A percentile compares a stretch with the other conserved stretches of the same genome.
These are phyloP conservation scores for Heliconius congener DNA, from an alignment of 1,140 invertebrate genomes.

Conservation along the genomic window DNA sequence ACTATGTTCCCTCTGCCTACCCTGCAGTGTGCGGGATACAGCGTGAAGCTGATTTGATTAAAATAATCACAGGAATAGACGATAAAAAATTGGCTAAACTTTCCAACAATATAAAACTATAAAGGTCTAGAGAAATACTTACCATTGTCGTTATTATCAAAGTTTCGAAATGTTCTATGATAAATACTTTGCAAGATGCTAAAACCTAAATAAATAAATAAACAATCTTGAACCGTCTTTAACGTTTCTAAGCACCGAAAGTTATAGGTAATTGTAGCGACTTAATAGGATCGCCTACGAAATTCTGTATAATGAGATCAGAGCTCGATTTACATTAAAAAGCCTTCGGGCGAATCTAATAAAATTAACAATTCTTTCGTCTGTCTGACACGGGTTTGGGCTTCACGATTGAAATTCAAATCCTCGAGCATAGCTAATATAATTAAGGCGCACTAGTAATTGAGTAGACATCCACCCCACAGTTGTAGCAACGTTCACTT, in stretches of 20 bases:
- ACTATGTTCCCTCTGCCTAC: too few species aligned
- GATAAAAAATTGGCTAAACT: conserved; percentile 7
- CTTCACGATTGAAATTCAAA: conserved; percentile 77
- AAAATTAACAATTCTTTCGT: conserved; percentile 76
- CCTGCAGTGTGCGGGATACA: too few species aligned
- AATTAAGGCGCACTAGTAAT: conserved; percentile 76
- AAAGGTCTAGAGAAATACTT: conserved; percentile 33
- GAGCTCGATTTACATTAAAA: conserved; percentile 72
- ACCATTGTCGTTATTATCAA: conserved; percentile 35
- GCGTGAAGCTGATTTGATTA: too few species aligned
- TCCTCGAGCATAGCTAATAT: conserved; percentile 74
- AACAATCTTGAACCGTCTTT: conserved; percentile 31
- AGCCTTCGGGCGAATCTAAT: conserved; percentile 68
- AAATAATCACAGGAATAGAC: neutral
- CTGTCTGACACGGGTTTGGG: conserved; percentile 58
- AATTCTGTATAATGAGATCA: conserved; percentile 56
- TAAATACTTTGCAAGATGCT: conserved; percentile 42
- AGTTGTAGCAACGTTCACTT: conserved; percentile 51
- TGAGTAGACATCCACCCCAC: conserved; percentile 72
- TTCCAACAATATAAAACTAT: conserved; percentile 36
- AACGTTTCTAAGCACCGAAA: conserved; percentile 31
- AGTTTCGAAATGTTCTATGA: conserved; percentile 33
- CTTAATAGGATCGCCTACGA: conserved; percentile 43
- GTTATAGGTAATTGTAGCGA: conserved; percentile 38
- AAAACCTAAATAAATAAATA: conserved; percentile 40